Percentiles rank a stretch among this genome's conserved stretches.
phyloP scores from a whole-genome alignment of 2,113 vertebrate species.

The Axis porcinus region DNA sequence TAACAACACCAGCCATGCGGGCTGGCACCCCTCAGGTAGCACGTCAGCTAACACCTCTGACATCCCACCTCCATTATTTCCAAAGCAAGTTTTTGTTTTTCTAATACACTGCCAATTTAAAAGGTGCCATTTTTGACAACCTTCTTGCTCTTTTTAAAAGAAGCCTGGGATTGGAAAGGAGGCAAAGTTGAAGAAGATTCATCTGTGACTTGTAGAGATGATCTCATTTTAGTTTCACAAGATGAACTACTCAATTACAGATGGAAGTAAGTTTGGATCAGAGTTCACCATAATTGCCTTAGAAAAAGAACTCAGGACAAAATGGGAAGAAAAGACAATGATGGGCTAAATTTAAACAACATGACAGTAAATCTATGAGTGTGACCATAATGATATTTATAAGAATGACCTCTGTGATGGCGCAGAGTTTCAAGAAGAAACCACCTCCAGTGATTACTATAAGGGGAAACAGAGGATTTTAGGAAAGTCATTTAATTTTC shows the following conservation, averaged over 20 bases:
- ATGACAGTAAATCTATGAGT: neutral
- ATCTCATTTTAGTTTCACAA: neutral
- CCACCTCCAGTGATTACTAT: neutral
- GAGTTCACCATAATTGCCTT: neutral
- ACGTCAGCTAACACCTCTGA: neutral
- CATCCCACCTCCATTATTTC: constrained; percentile 51
- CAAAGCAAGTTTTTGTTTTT: constrained; percentile 1
- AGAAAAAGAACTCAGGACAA: neutral
- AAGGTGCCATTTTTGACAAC: constrained; percentile 36
- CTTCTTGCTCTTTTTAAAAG: constrained; percentile 22
- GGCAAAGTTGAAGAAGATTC: neutral
- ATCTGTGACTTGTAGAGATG: neutral
- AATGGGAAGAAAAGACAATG: neutral
- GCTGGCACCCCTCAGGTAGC: constrained; percentile 45
- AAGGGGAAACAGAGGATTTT: neutral
- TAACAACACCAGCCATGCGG: accelerated
- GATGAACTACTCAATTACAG: neutral
- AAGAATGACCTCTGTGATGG: neutral
- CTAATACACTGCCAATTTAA: constrained; percentile 48
- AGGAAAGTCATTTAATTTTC: neutral
- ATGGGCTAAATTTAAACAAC: neutral
- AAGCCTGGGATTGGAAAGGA: neutral
- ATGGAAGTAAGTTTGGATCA: neutral
- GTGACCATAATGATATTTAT: neutral
- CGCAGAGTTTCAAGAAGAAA: neutral